Evolutionary conservation across 2,888 invertebrate species (phyloP), one percentile per base, ranked within the genome.

Genomic region (Abrostola triplasia): DNA sequence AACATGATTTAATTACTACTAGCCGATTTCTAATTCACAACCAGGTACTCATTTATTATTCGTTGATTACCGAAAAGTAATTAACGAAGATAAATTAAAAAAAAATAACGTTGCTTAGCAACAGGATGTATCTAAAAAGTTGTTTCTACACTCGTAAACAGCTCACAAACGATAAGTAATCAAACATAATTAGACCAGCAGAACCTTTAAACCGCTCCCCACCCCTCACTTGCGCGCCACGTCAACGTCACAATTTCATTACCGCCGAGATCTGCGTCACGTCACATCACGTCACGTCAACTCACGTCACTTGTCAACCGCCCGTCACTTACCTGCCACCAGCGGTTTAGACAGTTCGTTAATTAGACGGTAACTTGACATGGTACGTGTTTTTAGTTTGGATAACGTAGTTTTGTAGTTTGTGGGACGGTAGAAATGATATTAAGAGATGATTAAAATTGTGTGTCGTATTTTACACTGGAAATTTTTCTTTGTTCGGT

Each of bases 171-270:
- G 24, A 24, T 24, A 2, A 24, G 24, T n/a, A n/a, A n/a, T n/a
- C n/a, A 24, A 24, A 24, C 24, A 24, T 1, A 13, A 54, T 10
- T 13, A 13, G 5, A 10, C 7, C 12, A 9, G 9, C 36, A 41
- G 5, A 37, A 55, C 10, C 51, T n/a, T 10, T 8, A 12, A 49
- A 0, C 50, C 82, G 82, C 83, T 65, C 0, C 0, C 0, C 49
- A 61, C 81, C 73, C 41, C 4, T 7, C 12, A 0, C 76, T 82
- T 70, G 44, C 59, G 48, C 67, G 71, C 36, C 56, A 66, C 73
- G 66, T 80, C 83, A 86, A 83, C 88, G 91, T 91, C 91, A 93
- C 92, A 93, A 92, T 92, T 93, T 92, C 92, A 93, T 93, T 94
- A 92, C 88, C 80, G 84, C 77, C 79, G 85, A 80, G 88, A 88